Evolutionary conservation across 2,888 invertebrate species (phyloP), one percentile per base, ranked within the genome.

Genomic region (Agapostemon virescens): DNA sequence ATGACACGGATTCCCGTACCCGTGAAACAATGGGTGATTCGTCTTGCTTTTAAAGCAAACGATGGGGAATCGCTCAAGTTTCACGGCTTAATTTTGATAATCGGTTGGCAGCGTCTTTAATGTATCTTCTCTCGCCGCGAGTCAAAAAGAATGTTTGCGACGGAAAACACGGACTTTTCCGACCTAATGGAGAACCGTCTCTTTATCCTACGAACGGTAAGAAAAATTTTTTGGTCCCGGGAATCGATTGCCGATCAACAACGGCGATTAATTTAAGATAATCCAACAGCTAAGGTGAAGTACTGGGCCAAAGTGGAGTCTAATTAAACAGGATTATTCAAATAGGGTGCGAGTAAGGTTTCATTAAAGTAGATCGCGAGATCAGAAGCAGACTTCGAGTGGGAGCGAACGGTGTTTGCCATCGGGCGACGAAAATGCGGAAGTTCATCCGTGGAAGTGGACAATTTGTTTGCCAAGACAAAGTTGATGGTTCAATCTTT

Each of bases 311-410:
- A 74, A 84, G 82, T 75, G 67, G 85, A 85, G 84, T 87, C 88
- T 86, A 88, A 88, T 88, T 85, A 88, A 86, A 79, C 82, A 79
- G 85, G 84, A 87, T 88, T 84, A 87, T 83, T 81, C 79, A 69
- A 74, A 73, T 75, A 76, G 84, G 81, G 82, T n/a, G 79, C 83
- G 87, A 87, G 85, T 85, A 87, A 88, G 88, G 87, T 88, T 88
- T 84, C 81, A 70, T 83, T 81, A 84, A 86, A 86, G 84, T 74
- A 81, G 78, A 70, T 77, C 72, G 17, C 61, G 69, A 58, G 49
- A 70, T 68, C 33, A 20, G n/a, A 33, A 36, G 15, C 20, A 23
- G 49, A 42, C n/a, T 36, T 49, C 68, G 7, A 23, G 36, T 13
- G 17, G 7, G 36, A 33, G 17, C 5, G 15, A 61, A 61, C 9